Evolutionary conservation across 2,888 invertebrate genomes (phyloP), one percentile per base, ranked within the genome.

Genomic region (Parascotia fuliginaria): DNA sequence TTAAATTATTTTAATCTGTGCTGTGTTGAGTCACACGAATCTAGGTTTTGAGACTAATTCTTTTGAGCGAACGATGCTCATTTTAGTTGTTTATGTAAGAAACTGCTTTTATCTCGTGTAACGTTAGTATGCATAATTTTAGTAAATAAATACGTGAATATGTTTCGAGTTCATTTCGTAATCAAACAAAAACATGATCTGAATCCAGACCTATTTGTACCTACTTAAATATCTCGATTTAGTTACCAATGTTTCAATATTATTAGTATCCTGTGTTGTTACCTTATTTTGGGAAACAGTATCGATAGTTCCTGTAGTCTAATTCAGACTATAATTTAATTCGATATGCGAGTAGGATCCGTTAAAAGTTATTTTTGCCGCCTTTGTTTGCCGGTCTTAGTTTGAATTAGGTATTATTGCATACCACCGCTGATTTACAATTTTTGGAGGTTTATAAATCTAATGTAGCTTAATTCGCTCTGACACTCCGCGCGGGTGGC

Each of bases 1-100:
- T 3, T 31, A 47, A 55, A 57, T 60, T 51, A 58, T 65, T 53
- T 40, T 53, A 49, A 48, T 51, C 53, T 54, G 13, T 53, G 16
- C 29, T 46, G 13, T 53, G 16, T 24, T 46, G 65, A 61, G 14
- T 59, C 53, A 65, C 24, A 22, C 9, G 9, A 28, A 48, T 56
- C 46, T 55, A 61, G 53, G 38, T 43, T 34, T 49, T 49, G 39
- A 39, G 43, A 38, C 19, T 40, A 29, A 49, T 38, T 49, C 42
- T 49, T 46, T 49, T 39, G 37, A 33, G 7, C 31, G n/a, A 34
- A 33, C 43, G 39, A 49, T 34, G 42, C 39, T 28, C 9, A 9
- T 16, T 9, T 22, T 36, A 22, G 15, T 19, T 52, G 39, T 52
- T 52, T 52, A 52, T 52, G 24, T 29, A 29, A 39, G 33, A 43